These are phyloP conservation scores for Prenolepis imparis DNA, from an alignment of 2,888 invertebrate genomes.

Conservation along the genomic window DNA sequence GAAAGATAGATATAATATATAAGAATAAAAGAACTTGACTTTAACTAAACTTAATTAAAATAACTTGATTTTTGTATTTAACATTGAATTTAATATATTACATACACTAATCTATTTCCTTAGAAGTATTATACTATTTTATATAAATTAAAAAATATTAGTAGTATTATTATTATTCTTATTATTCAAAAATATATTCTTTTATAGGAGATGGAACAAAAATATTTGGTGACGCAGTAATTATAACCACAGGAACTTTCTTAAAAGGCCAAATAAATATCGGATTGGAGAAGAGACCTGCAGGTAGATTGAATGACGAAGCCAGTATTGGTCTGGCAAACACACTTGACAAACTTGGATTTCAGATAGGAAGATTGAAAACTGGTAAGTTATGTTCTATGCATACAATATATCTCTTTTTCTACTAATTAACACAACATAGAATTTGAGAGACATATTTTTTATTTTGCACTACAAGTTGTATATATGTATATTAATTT, in stretches of 20 bases:
- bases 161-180: not conserved
- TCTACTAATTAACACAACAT: not conserved
- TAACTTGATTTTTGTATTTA: not conserved
- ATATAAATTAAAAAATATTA: not conserved
- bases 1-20: not conserved
- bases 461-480: not conserved
- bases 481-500: not conserved
- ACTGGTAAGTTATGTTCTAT: conserved; percentile 88
- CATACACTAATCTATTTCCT: not conserved
- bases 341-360: conserved; percentile 91
- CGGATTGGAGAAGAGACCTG: conserved; percentile 91
- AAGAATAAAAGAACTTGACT: not conserved
- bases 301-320: conserved; percentile 93
- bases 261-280: conserved; percentile 94
- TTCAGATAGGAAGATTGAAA: conserved; percentile 93
- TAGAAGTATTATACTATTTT: not conserved
- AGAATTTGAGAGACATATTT: not conserved
- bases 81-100: not conserved
- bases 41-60: not conserved
- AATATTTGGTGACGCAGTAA: conserved; percentile 89
- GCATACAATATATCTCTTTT: not conserved
- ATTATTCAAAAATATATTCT: conserved; percentile 17
- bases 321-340: conserved; percentile 92
- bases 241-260: conserved; percentile 96
- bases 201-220: conserved; percentile 88